A percentile compares a stretch with the other conserved stretches of the same genome.
Conservation (phyloP, 1,140 invertebrate genomes). For the Zaprionus tsacasi region DNA sequence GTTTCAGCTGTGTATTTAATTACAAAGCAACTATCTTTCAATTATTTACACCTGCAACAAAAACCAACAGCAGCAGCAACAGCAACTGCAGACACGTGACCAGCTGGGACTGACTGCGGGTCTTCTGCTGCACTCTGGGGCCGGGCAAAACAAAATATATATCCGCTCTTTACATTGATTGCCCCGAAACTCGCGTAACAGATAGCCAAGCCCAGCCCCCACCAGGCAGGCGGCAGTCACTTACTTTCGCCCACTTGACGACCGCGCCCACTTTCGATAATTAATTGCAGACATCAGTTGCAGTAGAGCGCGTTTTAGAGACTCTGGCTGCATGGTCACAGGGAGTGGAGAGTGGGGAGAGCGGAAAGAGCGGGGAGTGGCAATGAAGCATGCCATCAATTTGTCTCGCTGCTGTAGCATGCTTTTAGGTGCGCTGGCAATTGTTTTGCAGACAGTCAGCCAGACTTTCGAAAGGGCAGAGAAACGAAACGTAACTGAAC, state of each 20-base stretch:
- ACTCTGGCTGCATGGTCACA: slow-evolving; percentile 6
- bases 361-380: slow-evolving; percentile 1
- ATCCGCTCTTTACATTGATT: slow-evolving; percentile 83
- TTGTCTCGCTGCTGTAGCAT: slow-evolving; percentile 69
- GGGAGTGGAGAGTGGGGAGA: slow-evolving; percentile 3
- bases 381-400: slow-evolving; percentile 79
- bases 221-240: slow-evolving; percentile 45
- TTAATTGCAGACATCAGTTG: slow-evolving; percentile 84
- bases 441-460: slow-evolving; percentile 67
- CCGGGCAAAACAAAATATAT: slow-evolving; percentile 80
- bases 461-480: slow-evolving; percentile 8
- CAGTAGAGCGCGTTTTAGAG: slow-evolving; percentile 55
- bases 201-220: slow-evolving; percentile 21
- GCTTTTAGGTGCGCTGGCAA: slow-evolving; percentile 64
- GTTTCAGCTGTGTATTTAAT: slow-evolving; percentile 69
- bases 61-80: slow-evolving; percentile 63
- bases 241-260: slow-evolving; percentile 75
- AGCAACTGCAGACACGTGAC: slow-evolving; percentile 34
- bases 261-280: slow-evolving; percentile 83
- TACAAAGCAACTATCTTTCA: slow-evolving; percentile 83
- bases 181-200: slow-evolving; percentile 52
- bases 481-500: slow-evolving; percentile 29
- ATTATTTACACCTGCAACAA: slow-evolving; percentile 83
- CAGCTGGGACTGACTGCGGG: slow-evolving; percentile 36
- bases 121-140: slow-evolving; percentile 56